These are phyloP conservation scores for Grallaria varia DNA, from an alignment of 2,113 vertebrate species.

Conservation along the genomic window DNA sequence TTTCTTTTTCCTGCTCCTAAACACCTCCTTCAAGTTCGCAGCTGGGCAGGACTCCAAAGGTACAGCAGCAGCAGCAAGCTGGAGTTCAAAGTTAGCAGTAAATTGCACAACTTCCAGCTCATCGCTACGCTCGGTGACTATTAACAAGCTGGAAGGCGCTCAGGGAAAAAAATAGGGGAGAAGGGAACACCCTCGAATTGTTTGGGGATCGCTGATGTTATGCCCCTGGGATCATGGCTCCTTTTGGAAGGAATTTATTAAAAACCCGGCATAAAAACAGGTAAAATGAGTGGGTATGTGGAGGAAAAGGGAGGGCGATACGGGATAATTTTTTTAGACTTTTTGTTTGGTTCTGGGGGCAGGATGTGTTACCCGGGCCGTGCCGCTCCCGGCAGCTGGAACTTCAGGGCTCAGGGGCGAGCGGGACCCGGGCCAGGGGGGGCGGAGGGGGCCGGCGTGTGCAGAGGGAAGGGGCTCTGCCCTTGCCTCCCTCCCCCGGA, in stretches of 20 bases:
- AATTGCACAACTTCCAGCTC: conserved; percentile 79
- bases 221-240: conserved; percentile 82
- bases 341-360: background rate
- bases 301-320: background rate
- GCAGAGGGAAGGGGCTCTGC: background rate
- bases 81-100: conserved; percentile 78
- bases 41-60: conserved; percentile 80
- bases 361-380: background rate
- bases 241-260: conserved; percentile 89
- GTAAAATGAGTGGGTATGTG: conserved; percentile 63
- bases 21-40: conserved; percentile 69
- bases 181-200: conserved; percentile 40
- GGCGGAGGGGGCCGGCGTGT: background rate
- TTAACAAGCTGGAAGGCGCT: conserved; percentile 62
- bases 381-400: background rate
- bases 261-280: conserved; percentile 91
- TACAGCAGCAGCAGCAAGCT: conserved; percentile 71
- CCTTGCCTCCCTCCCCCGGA: no score
- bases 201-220: conserved; percentile 19
- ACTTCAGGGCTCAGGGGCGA: background rate
- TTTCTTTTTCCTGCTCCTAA: conserved; percentile 61
- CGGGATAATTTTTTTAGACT: background rate
- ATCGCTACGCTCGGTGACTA: conserved; percentile 62
- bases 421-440: background rate
- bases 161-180: conserved; percentile 35